These are phyloP conservation scores for Furcula furcula DNA, from an alignment of 2,888 invertebrate species.

Conservation along the genomic window DNA sequence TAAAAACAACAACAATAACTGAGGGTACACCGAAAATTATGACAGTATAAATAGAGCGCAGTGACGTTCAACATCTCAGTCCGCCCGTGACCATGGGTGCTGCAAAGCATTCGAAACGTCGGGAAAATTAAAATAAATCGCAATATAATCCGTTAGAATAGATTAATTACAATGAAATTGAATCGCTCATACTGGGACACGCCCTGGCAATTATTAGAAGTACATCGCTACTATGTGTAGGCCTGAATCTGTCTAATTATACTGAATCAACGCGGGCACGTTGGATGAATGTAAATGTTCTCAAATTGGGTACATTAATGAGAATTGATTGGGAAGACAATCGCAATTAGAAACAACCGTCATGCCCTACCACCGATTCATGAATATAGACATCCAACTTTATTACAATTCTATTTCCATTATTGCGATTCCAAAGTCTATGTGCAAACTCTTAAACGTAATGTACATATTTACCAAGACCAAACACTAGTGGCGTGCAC, in stretches of 20 bases:
- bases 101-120: too few relatives aligned
- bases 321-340: conserved; percentile 55
- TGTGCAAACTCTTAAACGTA: conserved; percentile 34
- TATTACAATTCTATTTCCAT: conserved; percentile 47
- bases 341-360: conserved; percentile 46
- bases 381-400: conserved; percentile 59
- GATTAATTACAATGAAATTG: too few relatives aligned
- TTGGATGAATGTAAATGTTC: conserved; percentile 33
- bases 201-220: conserved; percentile 18
- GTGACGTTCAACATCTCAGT: too few relatives aligned
- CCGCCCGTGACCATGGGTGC: too few relatives aligned
- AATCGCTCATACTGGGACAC: conserved; percentile 16
- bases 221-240: conserved; percentile 15
- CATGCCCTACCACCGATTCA: conserved; percentile 38
- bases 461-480: conserved; percentile 23
- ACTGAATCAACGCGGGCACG: conserved; percentile 28
- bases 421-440: conserved; percentile 39
- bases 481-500: too few relatives aligned
- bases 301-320: conserved; percentile 40
- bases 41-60: too few relatives aligned
- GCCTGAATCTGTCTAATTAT: conserved; percentile 23
- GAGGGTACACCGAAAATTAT: too few relatives aligned
- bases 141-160: too few relatives aligned
- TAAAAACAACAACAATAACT: too few relatives aligned
- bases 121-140: too few relatives aligned